phyloP scores from a whole-genome alignment of 2,797 vertebrate species.

The Atherinosoma microstoma region DNA sequence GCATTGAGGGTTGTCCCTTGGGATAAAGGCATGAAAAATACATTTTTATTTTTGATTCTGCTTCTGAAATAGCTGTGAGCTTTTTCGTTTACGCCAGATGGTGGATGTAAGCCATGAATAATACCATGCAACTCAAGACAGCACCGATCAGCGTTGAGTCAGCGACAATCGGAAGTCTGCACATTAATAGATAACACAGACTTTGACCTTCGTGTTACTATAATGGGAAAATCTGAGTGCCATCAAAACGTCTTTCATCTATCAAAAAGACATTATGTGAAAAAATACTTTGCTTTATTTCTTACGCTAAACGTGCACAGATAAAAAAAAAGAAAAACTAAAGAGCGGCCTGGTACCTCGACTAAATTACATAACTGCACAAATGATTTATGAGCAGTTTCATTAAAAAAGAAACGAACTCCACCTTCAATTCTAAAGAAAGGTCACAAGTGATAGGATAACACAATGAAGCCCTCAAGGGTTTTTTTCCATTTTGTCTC shows the following conservation, averaged over 20 bases:
- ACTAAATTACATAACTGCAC: slow-evolving; percentile 59
- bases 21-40: slow-evolving; percentile 62
- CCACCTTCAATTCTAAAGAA: slow-evolving; percentile 52
- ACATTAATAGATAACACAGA: slow-evolving; percentile 53
- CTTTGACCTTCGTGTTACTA: slow-evolving; percentile 37
- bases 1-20: slow-evolving; percentile 49
- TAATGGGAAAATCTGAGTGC: slow-evolving; percentile 19
- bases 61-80: slow-evolving; percentile 62
- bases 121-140: slow-evolving; percentile 46
- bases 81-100: slow-evolving; percentile 66
- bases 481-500: slow-evolving; percentile 50
- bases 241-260: slow-evolving; percentile 1
- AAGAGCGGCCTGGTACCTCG: slow-evolving; percentile 25
- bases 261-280: not conserved
- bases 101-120: slow-evolving; percentile 66
- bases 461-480: slow-evolving; percentile 55
- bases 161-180: slow-evolving; percentile 59
- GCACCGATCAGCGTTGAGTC: slow-evolving; percentile 65
- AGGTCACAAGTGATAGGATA: slow-evolving; percentile 59
- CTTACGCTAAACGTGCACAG: not conserved
- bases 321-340: slow-evolving; percentile 11
- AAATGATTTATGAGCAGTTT: slow-evolving; percentile 64
- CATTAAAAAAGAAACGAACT: slow-evolving; percentile 33
- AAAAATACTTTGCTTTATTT: not conserved
- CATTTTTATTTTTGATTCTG: slow-evolving; percentile 49